Percentiles rank a stretch among this genome's conserved stretches.
phyloP scores from a whole-genome alignment of 2,113 vertebrate species.

The Megaceryle torquata region DNA sequence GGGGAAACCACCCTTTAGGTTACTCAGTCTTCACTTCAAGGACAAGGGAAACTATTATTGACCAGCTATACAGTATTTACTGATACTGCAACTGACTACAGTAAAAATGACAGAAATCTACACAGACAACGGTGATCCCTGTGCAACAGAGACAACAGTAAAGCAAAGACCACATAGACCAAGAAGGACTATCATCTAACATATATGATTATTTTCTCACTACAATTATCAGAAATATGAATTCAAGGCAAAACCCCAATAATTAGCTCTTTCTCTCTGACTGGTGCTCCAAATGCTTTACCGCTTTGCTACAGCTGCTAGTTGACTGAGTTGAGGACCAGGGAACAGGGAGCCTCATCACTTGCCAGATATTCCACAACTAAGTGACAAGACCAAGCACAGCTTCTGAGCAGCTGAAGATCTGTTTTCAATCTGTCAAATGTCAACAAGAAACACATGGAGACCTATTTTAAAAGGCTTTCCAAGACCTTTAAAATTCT shows the following conservation, averaged over 20 bases:
- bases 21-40: background rate
- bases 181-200: background rate
- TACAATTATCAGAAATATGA: background rate
- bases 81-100: accelerated
- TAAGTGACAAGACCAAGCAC: background rate
- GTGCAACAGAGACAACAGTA: background rate
- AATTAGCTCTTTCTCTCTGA: background rate
- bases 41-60: background rate
- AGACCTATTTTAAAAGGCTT: background rate
- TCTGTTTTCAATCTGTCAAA: constrained; percentile 16
- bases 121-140: background rate
- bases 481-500: background rate
- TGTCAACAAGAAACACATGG: constrained; percentile 3
- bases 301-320: background rate
- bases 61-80: background rate
- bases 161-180: accelerated
- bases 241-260: background rate
- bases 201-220: accelerated
- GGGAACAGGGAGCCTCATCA: background rate
- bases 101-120: background rate
- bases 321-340: background rate
- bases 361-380: constrained; percentile 11
- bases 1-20: background rate
- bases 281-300: background rate
- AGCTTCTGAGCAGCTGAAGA: background rate